Evolutionary conservation across 2,888 invertebrate genomes (phyloP).

Genomic region (Cephus sareptanus): DNA sequence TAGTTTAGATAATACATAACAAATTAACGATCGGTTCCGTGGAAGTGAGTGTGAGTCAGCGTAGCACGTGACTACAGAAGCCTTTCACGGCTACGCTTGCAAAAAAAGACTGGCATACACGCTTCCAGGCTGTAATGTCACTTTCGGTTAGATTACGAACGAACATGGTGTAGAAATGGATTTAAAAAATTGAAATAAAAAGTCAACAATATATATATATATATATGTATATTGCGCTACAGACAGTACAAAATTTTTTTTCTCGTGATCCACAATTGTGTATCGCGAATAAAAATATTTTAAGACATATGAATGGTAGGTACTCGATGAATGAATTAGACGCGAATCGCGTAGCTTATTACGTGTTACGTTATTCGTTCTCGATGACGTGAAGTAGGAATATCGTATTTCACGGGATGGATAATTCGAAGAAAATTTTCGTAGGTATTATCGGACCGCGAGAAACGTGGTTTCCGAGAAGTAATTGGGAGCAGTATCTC

Average conservation of each 20-base stretch:
- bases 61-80: neutral
- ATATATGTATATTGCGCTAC: too few relatives aligned
- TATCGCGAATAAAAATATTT: neutral
- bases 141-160: neutral
- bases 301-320: neutral
- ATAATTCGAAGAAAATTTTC: neutral
- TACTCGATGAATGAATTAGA: neutral
- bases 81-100: neutral
- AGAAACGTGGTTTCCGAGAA: conserved; percentile 15
- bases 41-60: neutral
- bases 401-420: neutral
- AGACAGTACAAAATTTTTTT: too few relatives aligned
- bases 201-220: too few relatives aligned
- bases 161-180: too few relatives aligned
- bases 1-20: neutral
- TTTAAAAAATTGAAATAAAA: too few relatives aligned
- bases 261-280: neutral
- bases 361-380: neutral
- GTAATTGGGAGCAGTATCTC: conserved; percentile 13
- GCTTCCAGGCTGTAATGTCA: neutral
- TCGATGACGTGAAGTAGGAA: neutral
- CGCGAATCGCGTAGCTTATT: neutral
- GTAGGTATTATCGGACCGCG: neutral
- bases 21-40: neutral
- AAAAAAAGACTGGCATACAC: neutral